A percentile compares a stretch with the other conserved stretches of the same genome.
Evolutionary conservation across 2,113 vertebrate genomes (phyloP).

Genomic region (Cyrtonyx montezumae): DNA sequence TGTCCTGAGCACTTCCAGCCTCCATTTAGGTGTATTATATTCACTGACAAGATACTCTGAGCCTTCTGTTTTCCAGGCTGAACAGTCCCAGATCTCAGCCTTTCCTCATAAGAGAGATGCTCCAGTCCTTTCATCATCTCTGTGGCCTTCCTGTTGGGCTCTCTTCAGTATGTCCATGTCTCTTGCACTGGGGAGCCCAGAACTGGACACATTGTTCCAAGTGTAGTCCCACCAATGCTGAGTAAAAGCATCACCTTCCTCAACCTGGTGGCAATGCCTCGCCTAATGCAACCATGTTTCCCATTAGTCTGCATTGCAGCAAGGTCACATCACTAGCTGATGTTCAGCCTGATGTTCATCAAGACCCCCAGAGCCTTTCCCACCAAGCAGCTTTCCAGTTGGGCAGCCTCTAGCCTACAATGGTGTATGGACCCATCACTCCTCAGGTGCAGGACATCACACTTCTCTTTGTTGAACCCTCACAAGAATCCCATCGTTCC

Average conservation of each 20-base stretch:
- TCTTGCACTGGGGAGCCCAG: not conserved
- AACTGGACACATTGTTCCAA: not conserved
- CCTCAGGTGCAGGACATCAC: not conserved
- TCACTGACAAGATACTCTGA: not conserved
- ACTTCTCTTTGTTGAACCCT: not conserved
- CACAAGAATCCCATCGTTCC: not conserved
- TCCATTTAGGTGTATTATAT: not conserved
- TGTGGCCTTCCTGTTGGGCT: accelerated
- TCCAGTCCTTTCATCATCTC: not conserved
- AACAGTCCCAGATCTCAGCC: not conserved
- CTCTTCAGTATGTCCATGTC: not conserved
- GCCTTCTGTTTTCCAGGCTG: not conserved
- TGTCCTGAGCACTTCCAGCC: not conserved
- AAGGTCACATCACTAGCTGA: not conserved
- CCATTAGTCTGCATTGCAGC: too few relatives aligned
- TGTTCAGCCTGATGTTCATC: not conserved
- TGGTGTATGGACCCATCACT: not conserved
- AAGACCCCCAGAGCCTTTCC: not conserved
- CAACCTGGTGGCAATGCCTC: not conserved
- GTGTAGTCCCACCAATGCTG: not conserved
- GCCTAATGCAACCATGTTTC: not conserved
- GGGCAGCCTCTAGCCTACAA: not conserved
- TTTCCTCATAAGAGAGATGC: not conserved
- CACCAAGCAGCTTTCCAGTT: not conserved
- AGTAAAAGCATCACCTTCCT: not conserved